Conservation (phyloP, 2,113 vertebrate genomes). For the Tachycineta bicolor region DNA sequence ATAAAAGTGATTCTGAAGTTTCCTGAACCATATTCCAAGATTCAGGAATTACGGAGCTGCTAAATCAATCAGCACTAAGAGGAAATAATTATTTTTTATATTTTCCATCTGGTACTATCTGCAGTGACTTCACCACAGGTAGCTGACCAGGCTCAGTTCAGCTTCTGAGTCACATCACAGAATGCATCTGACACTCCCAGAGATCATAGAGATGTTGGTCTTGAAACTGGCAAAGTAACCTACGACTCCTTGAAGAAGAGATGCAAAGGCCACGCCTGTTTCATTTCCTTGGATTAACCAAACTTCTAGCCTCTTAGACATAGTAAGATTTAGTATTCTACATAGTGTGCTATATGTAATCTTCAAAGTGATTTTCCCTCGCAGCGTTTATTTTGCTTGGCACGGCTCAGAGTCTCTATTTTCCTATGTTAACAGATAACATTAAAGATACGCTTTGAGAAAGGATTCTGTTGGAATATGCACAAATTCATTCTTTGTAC, state of each 20-base stretch:
- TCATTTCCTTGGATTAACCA: neutral
- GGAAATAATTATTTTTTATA: neutral
- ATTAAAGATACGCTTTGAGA: slow-evolving; percentile 20
- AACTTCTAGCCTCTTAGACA: neutral
- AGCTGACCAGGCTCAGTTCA: neutral
- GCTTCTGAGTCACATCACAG: neutral
- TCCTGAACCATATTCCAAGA: neutral
- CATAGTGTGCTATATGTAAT: neutral
- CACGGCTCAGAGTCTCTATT: neutral
- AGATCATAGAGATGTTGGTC: neutral
- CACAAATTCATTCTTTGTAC: slow-evolving; percentile 10
- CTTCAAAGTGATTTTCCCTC: slow-evolving; percentile 2
- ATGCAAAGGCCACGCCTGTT: neutral
- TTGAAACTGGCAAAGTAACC: neutral
- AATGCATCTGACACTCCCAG: neutral
- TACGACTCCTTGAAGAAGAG: neutral
- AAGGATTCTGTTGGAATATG: slow-evolving; percentile 5
- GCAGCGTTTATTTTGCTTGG: neutral
- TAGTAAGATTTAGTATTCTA: neutral
- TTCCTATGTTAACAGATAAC: slow-evolving; percentile 18
- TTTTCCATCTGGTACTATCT: neutral
- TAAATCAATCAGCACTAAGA: neutral
- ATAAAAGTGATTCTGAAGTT: neutral
- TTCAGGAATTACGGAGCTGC: neutral
- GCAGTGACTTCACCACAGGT: neutral